phyloP scores from a whole-genome alignment of 2,113 vertebrate genomes.

The Gopherus flavomarginatus region DNA sequence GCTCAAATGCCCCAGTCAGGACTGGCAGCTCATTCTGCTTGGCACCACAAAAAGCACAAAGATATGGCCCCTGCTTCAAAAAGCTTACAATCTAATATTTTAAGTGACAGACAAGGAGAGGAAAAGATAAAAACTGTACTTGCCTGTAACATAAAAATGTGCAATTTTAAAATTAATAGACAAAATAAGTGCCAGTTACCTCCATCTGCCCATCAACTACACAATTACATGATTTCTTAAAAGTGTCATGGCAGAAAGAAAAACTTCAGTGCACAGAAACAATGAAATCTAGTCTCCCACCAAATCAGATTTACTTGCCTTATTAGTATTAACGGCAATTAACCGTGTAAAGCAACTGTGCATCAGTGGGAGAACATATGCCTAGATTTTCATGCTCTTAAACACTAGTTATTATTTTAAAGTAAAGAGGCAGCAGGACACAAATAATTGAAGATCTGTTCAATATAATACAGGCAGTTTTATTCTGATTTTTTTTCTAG shows the following conservation, averaged over 20 bases:
- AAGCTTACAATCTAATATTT: neutral
- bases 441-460: neutral
- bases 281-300: neutral
- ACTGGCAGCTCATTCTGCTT: neutral
- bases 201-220: neutral
- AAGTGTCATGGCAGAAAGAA: neutral
- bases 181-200: neutral
- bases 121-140: neutral
- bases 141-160: neutral
- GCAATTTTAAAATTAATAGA: neutral
- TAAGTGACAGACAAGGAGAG: neutral
- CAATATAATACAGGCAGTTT: neutral
- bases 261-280: neutral
- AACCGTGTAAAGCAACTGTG: neutral
- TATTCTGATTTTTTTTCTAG: neutral
- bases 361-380: neutral
- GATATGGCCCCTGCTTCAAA: neutral
- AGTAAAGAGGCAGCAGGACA: neutral
- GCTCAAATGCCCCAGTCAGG: neutral
- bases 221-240: neutral
- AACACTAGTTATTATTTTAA: neutral
- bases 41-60: neutral
- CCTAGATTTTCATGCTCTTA: neutral
- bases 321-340: neutral
- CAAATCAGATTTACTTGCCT: neutral